Base-by-base conservation (phyloP, 2,113 vertebrate species). In the Apaloderma vittatum region DNA sequence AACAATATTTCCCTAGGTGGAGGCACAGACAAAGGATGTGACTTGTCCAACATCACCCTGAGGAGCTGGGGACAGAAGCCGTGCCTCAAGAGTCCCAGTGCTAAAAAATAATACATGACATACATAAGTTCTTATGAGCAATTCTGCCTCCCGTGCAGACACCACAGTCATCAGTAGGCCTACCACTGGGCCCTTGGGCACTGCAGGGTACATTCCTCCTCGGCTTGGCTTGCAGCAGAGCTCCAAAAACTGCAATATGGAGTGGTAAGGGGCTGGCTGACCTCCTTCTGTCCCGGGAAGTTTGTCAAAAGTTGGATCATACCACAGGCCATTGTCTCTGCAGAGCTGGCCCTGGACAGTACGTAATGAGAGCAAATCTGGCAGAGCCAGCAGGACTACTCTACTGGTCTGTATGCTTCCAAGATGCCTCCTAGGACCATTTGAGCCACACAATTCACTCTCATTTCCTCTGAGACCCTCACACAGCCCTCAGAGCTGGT, bases 401-500 rank as follows among this genome's bases (percentile, higher is more conserved):
- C 7, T 32, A 37, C 40, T 21, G 16, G 21, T 34, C 43, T 77
- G 12, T 1, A 0, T 49, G n/a, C n/a, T 74, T 86, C 9, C 6
- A 2, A 61, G 73, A 65, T 6, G 2, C 21, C 12, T 90, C 14
- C 43, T 80, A 51, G 51, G 48, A 89, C 48, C 18, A 15, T 45
- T 2, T 83, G 43, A 77, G 27, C 15, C 34, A 77, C 37, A 74
- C 51, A 88, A 70, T 55, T 34, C 1, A 43, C 52, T 80, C 34
- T 62, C 4, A 26, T 88, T 88, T 90, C 18, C 30, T 59, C 22
- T 1, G 5, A 73, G 51, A 55, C 43, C 34, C 40, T 73, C 5
- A 0, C 13, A 34, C 3, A 37, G 23, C 4, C 3, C 8, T 36
- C 8, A 2, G 8, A 45, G 26, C 26, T 86, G 23, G 29, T 58